phyloP scores from a whole-genome alignment of 23 tunicate genomes.

The Ascidia mentula region DNA sequence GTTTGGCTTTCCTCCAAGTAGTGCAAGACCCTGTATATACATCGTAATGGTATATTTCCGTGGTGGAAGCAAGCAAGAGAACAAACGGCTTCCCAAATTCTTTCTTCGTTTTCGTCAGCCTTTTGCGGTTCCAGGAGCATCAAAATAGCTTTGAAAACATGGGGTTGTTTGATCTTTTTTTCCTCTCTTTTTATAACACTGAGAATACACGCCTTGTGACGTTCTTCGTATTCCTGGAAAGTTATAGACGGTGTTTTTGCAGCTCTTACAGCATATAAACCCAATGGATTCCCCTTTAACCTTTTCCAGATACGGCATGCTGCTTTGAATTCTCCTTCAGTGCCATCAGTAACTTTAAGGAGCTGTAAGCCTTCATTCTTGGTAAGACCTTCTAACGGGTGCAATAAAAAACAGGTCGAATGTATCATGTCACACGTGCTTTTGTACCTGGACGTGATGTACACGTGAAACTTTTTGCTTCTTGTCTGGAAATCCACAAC shows the following conservation, averaged over 20 bases:
- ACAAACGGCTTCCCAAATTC: background rate
- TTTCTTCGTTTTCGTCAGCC: background rate
- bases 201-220: background rate
- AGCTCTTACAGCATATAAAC: background rate
- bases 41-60: background rate
- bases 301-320: background rate
- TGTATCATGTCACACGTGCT: background rate
- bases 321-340: background rate
- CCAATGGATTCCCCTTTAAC: background rate
- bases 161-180: background rate
- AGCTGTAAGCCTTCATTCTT: background rate
- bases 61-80: background rate
- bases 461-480: background rate
- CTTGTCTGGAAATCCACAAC: background rate
- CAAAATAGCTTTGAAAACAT: background rate
- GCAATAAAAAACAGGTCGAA: background rate
- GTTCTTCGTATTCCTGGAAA: background rate
- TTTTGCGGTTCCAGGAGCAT: background rate
- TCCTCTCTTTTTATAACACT: background rate
- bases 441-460: background rate
- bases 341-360: background rate
- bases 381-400: background rate
- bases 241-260: background rate
- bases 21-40: background rate
- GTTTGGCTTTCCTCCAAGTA: background rate